phyloP scores from a whole-genome alignment of 2,888 invertebrate genomes.

The Smittia sp. region DNA sequence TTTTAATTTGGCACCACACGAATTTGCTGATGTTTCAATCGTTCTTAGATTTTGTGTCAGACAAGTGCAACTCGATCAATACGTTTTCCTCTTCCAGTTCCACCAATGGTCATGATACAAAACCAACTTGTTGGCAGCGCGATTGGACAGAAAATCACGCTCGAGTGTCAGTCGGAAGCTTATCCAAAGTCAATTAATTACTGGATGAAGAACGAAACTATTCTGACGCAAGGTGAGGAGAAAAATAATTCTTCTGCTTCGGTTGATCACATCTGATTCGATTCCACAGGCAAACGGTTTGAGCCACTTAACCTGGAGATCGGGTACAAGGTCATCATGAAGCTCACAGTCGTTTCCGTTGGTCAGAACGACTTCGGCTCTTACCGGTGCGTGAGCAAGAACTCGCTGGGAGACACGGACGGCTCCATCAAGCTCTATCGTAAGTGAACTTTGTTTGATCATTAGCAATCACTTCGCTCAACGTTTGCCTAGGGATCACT shows the following conservation, averaged over 20 bases:
- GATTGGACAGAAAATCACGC: conserved; percentile 62
- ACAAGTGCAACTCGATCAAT: neutral
- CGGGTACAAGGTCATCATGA: conserved; percentile 75
- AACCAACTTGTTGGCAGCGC: conserved; percentile 70
- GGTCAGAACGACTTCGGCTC: conserved; percentile 69
- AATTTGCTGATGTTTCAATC: neutral
- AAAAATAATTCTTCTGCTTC: neutral
- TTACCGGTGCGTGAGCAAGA: conserved; percentile 80
- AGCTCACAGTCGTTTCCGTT: conserved; percentile 69
- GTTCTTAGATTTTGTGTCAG: neutral
- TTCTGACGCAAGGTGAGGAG: conserved; percentile 60
- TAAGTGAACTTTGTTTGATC: conserved; percentile 56
- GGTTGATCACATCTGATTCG: neutral
- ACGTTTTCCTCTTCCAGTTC: conserved; percentile 55
- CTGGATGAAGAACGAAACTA: conserved; percentile 65
- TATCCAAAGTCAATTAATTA: conserved; percentile 72
- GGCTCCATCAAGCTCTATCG: conserved; percentile 80
- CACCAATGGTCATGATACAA: conserved; percentile 71
- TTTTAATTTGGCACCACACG: neutral
- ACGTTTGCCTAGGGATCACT: neutral
- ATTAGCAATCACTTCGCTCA: neutral
- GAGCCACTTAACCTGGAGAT: conserved; percentile 63
- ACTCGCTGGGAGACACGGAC: conserved; percentile 80
- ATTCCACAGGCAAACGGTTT: conserved; percentile 51
- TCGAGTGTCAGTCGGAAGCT: conserved; percentile 71